Percentiles rank a stretch among this genome's conserved stretches.
Evolutionary conservation across 2,797 vertebrate species (phyloP).

Genomic region (Huso huso): DNA sequence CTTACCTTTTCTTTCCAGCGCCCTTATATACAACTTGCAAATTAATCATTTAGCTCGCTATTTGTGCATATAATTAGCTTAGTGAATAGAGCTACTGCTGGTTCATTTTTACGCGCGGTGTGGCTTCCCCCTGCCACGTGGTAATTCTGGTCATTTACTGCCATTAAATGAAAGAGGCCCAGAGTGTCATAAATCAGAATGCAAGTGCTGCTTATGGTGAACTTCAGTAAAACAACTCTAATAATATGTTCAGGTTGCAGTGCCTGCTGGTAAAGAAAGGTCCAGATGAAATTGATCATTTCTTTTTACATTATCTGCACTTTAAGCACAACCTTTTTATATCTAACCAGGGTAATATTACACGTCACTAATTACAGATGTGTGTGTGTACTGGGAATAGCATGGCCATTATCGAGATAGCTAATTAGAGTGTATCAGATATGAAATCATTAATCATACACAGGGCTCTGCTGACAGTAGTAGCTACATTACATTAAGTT

Average conservation of each 20-base stretch:
- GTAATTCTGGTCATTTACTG: too few relatives aligned
- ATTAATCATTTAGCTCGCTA: too few relatives aligned
- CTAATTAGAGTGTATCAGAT: conserved; percentile 51
- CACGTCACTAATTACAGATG: conserved; percentile 17
- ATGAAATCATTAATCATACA: conserved; percentile 55
- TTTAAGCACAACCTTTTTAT: conserved; percentile 7
- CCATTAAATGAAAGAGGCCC: too few relatives aligned
- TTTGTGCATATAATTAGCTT: too few relatives aligned
- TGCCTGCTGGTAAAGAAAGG: not conserved
- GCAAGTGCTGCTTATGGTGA: not conserved
- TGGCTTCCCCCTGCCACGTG: too few relatives aligned
- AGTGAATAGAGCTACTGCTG: too few relatives aligned
- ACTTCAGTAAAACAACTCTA: conserved; percentile 1
- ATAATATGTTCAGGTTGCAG: not conserved
- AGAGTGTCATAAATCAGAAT: not conserved
- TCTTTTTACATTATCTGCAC: not conserved
- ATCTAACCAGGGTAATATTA: conserved; percentile 26
- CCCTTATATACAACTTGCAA: too few relatives aligned
- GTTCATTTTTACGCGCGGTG: too few relatives aligned
- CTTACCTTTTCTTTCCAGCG: too few relatives aligned
- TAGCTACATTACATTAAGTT: conserved; percentile 49
- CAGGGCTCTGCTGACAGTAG: conserved; percentile 35
- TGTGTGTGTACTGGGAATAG: conserved; percentile 12
- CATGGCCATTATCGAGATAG: conserved; percentile 27
- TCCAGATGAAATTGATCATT: not conserved